Base-by-base conservation (phyloP, 2,113 vertebrate species). In the Tetrao urogallus region DNA sequence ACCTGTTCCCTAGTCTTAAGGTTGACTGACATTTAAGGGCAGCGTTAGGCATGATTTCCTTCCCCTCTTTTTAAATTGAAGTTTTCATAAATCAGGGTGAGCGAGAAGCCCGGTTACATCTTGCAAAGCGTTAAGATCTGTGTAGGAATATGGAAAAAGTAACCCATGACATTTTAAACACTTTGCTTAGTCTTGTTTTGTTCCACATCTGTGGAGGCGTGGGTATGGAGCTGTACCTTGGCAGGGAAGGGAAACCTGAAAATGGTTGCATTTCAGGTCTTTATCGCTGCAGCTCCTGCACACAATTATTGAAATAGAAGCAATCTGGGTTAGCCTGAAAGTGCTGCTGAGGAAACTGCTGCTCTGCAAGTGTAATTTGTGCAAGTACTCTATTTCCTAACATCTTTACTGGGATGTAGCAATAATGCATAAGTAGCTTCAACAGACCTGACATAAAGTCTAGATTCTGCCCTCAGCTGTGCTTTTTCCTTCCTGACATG, bases 21-120 rank as follows among this genome's bases (percentile, higher is more conserved):
- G 95, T 92, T 98, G 98, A 97, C 76, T 98, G 98, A 97, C 98
- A 98, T 97, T 98, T 97, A 97, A 95, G 97, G 97, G 97, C 86
- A 95, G 84, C 66, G 11, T 74, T 90, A 96, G 92, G 89, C 73
- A 52, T 93, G 93, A 86, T 96, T 97, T 97, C 72, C 80, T 92
- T 89, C 60, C 69, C 70, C 42, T 97, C 65, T 71, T 89, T 97
- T 97, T 96, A 97, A 97, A 98, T 97, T 96, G 95, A 97, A 97
- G 97, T 97, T 97, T 97, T 97, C 94, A 95, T 94, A 97, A 97
- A 97, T 97, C 94, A 89, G 77, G 86, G 86, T 90, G 85, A 94
- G 90, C 81, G 77, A 96, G 94, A 97, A 96, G 89, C 77, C 92
- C 92, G 93, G 96, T 96, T 97, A 97, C 97, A 69, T 47, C 90